Evolutionary conservation across 2,797 vertebrate species (phyloP).

Genomic region (Mus caroli): DNA sequence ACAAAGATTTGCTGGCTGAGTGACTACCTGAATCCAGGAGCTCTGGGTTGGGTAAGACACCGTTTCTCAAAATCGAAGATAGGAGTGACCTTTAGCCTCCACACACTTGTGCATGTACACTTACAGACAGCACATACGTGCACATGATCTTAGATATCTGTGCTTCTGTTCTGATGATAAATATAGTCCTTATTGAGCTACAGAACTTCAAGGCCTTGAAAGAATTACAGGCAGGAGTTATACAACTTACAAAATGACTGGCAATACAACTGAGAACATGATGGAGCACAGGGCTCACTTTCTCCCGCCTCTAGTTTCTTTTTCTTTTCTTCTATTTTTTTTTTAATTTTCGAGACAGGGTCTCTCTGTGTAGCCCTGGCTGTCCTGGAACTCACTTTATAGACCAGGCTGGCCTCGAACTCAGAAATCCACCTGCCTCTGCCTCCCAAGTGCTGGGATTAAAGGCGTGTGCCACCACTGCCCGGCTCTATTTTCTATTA

Average conservation of each 20-base stretch:
- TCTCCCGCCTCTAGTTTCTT: no score
- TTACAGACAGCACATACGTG: neutral
- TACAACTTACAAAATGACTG: conserved; percentile 16
- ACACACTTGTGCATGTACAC: neutral
- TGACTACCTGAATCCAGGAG: neutral
- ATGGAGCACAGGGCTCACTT: no score
- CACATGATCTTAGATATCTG: neutral
- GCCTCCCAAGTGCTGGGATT: no score
- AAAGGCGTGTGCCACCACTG: no score
- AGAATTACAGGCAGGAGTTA: conserved; percentile 39
- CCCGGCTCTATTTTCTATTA: no score
- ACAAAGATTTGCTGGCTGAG: neutral
- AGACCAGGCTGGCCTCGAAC: no score
- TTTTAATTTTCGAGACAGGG: no score
- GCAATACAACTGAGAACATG: neutral
- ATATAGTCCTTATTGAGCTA: neutral
- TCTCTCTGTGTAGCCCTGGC: no score
- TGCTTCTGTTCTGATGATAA: conserved; percentile 32
- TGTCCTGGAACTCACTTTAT: no score
- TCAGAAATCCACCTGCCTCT: no score
- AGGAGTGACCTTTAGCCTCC: neutral
- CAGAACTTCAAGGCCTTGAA: neutral
- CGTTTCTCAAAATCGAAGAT: neutral
- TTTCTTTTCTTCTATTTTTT: no score
- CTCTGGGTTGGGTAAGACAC: neutral